Conservation (phyloP, 2,888 invertebrate genomes). For the Meandrusa payeni region DNA sequence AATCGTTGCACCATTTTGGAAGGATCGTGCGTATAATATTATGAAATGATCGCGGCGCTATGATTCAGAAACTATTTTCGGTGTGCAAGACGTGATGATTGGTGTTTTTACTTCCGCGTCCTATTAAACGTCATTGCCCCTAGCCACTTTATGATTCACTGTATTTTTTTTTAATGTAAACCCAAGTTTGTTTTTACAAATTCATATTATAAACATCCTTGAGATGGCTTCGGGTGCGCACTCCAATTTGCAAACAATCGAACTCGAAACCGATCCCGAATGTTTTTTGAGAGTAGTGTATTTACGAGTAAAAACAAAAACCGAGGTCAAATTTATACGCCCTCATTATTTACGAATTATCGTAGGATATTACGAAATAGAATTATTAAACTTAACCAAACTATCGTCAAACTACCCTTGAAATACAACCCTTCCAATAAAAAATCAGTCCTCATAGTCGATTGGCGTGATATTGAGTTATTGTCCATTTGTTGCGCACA, state of each 20-base stretch:
- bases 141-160: constrained; percentile 48
- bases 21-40: constrained; percentile 6
- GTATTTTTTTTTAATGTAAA: constrained; percentile 35
- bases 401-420: too few species aligned
- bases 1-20: background rate
- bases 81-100: constrained; percentile 46
- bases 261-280: constrained; percentile 27
- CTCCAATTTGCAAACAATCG: constrained; percentile 25
- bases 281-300: too few species aligned
- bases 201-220: constrained; percentile 28
- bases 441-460: too few species aligned
- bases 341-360: too few species aligned
- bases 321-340: too few species aligned
- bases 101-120: constrained; percentile 44
- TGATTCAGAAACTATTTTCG: constrained; percentile 26
- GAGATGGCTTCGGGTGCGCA: constrained; percentile 19
- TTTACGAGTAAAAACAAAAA: too few species aligned
- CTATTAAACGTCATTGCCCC: constrained; percentile 42
- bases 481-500: too few species aligned
- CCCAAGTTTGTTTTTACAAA: constrained; percentile 25
- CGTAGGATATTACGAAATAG: too few species aligned
- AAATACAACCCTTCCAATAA: too few species aligned
- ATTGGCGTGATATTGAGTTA: too few species aligned
- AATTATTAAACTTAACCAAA: too few species aligned
- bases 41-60: constrained; percentile 10